phyloP scores from a whole-genome alignment of 2,113 vertebrate species.

The Rhabdornis inornatus region DNA sequence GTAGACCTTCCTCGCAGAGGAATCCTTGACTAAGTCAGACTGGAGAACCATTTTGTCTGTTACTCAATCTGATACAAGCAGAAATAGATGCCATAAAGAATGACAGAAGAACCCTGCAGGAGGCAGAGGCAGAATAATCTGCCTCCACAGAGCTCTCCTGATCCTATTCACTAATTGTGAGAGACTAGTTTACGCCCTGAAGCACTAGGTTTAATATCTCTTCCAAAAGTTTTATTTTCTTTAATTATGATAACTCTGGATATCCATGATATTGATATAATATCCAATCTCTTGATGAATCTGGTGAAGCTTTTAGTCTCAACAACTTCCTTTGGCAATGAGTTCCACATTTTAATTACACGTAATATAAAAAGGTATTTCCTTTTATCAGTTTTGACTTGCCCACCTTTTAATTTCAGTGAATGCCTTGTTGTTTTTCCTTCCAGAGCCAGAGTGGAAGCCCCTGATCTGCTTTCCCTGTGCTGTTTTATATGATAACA shows the following conservation, averaged over 20 bases:
- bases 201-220: constrained; percentile 18
- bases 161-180: constrained; percentile 40
- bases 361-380: constrained; percentile 60
- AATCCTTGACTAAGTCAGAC: neutral
- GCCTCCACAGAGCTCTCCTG: neutral
- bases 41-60: neutral
- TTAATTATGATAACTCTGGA: constrained; percentile 58
- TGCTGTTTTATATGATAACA: neutral
- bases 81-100: neutral
- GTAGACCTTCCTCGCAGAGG: neutral
- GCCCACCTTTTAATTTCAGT: constrained; percentile 40
- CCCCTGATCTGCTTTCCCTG: neutral
- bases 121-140: constrained; percentile 6
- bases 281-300: constrained; percentile 46
- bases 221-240: constrained; percentile 52
- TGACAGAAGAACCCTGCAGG: neutral
- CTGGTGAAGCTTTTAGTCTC: constrained; percentile 40
- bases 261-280: constrained; percentile 56
- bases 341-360: constrained; percentile 45
- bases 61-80: neutral
- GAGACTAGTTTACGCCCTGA: constrained; percentile 35
- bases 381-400: constrained; percentile 62
- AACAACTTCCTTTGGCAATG: constrained; percentile 58
- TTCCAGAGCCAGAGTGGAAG: constrained; percentile 8
- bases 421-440: constrained; percentile 22